Evolutionary conservation across 1,140 invertebrate species (phyloP), one percentile per base, ranked within the genome.

Genomic region (Rhynchophorus ferrugineus): DNA sequence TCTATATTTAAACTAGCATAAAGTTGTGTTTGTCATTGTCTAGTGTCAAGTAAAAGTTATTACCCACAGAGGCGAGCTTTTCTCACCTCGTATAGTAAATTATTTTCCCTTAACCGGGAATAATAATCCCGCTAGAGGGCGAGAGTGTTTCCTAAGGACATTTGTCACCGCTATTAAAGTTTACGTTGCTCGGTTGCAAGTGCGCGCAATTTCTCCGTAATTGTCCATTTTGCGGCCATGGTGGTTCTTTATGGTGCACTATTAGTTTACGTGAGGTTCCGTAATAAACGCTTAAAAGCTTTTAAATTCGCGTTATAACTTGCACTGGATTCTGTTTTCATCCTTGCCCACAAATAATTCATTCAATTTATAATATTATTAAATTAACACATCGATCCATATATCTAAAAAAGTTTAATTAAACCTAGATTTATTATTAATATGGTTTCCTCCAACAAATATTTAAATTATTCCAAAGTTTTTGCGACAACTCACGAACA

Each of bases 1-100:
- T n/a, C 44, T 53, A 52, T 42, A 45, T 34, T 45, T 22, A 2
- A 36, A 53, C 43, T 53, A 34, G 33, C 35, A 46, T 53, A 47
- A 53, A 53, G 50, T 53, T 47, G 43, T 45, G 45, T 53, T 53
- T 53, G 35, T 53, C 50, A 53, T 16, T 44, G 42, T 44, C 42
- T n/a, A 7, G 11, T 44, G 8, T 3, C 42, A 14, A 44, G 24
- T 33, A 29, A 44, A 44, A 44, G 42, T 44, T 44, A 44, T 44
- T 24, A 24, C 11, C 18, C 42, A 24, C 24, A 9, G n/a, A 44
- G 37, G 42, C 42, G 20, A 29, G 42, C 42, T 33, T 44, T 44
- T 44, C 42, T 44, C 42, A 44, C 42, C 42, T 44, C 42, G 20
- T 44, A 44, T 21, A 44, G 42, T 44, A 44, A 44, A 44, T 44